Base-by-base conservation (phyloP, 30 jellyfish, hydroid and myxozoan genomes). In the Haliclystus octoradiatus region DNA sequence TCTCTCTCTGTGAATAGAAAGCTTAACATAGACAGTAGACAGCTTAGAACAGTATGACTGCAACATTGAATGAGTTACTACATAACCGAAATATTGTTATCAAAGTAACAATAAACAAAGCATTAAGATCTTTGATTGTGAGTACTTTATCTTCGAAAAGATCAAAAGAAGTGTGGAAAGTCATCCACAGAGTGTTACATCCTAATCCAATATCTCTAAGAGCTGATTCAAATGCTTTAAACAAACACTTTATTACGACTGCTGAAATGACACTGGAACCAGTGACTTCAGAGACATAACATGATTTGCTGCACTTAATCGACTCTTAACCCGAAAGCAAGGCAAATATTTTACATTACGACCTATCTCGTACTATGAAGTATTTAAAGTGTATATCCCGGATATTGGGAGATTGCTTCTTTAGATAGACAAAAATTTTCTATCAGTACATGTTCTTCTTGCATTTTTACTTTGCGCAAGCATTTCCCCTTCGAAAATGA, bases 151-250 rank as follows among this genome's bases (percentile, higher is more conserved):
- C 80, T 22, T 70, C 80, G 78, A 70, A 30, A 49, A 12, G 68
- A 12, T 26, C 68, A 26, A 40, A 63, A 33, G 83, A 75, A 1
- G 83, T 75, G 63, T 65, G 84, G 87, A 69, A 78, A 57, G 52
- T 67, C 51, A 69, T 78, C 30, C 92, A 78, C 63, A 33, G 92
- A 52, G 81, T 78, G 60, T 26, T 78, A 68, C 69, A 78, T 78
- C 92, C 87, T 31, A 78, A 74, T 68, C 81, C 83, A 70, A 71
- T 60, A 30, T 73, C 81, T 69, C 67, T 78, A n/a, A n/a, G 69
- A 49, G 71, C 71, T 49, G 77, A 78, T 70, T 74, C 76, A 52
- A 57, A 53, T 46, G 78, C 53, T 52, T 86, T 68, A 15, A 69
- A 78, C 31, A 49, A 34, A 67, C 85, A 69, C 77, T 78, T 68